phyloP scores from a whole-genome alignment of 1,140 invertebrate species.

The Diachasmimorpha longicaudata region DNA sequence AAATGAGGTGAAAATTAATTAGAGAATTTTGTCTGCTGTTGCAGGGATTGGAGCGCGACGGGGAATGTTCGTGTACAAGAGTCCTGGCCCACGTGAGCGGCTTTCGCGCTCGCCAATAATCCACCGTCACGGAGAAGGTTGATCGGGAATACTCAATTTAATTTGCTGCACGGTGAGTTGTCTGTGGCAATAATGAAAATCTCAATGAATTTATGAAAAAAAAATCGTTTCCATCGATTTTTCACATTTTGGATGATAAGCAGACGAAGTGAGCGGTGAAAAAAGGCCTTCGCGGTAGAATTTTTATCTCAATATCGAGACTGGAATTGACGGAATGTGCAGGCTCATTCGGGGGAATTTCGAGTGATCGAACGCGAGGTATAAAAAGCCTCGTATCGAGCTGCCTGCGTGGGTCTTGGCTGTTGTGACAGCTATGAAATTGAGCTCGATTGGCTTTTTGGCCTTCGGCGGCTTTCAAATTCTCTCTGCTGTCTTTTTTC shows the following conservation, averaged over 20 bases:
- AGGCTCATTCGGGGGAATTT: conserved; percentile 39
- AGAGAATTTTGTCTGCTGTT: conserved; percentile 47
- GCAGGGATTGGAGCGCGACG: conserved; percentile 62
- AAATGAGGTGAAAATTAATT: neutral
- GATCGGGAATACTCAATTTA: conserved; percentile 54
- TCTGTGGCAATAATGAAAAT: neutral
- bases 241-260: neutral
- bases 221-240: neutral
- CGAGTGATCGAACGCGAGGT: conserved; percentile 16
- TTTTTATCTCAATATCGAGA: neutral
- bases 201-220: neutral
- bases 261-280: neutral
- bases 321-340: conserved; percentile 41
- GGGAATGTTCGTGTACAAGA: conserved; percentile 61
- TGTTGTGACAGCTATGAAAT: conserved; percentile 48
- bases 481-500: neutral
- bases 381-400: conserved; percentile 39
- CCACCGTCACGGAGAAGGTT: conserved; percentile 51
- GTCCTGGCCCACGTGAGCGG: conserved; percentile 63
- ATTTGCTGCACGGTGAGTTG: conserved; percentile 56
- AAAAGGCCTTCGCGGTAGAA: neutral
- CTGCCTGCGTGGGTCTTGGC: conserved; percentile 28
- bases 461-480: neutral
- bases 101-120: conserved; percentile 49
- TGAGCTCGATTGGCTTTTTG: conserved; percentile 37